These are phyloP conservation scores for Cantharis nigra DNA, from an alignment of 2,888 invertebrate genomes.

Conservation along the genomic window DNA sequence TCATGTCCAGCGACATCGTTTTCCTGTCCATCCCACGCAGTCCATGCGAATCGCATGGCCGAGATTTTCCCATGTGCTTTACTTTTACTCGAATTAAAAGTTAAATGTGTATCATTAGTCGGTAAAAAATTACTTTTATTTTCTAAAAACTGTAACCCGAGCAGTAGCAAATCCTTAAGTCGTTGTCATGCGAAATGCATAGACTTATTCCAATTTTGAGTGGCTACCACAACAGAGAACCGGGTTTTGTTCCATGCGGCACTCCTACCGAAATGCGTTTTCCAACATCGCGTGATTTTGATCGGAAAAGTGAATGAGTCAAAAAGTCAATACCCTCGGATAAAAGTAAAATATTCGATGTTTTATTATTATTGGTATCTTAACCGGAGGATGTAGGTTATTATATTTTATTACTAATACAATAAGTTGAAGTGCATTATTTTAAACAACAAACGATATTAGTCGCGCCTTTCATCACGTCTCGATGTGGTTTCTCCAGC, in stretches of 20 bases:
- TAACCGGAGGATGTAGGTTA: conserved; percentile 23
- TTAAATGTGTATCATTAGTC: conserved; percentile 49
- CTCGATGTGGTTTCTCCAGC: conserved; percentile 50
- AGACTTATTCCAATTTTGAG: background rate
- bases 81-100: conserved; percentile 48
- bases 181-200: background rate
- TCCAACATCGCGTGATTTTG: background rate
- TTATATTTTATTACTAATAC: conserved; percentile 8
- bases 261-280: background rate
- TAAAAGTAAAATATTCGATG: background rate
- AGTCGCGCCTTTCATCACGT: conserved; percentile 51
- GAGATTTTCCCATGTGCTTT: conserved; percentile 54
- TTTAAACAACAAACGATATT: conserved; percentile 43
- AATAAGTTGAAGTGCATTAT: conserved; percentile 33
- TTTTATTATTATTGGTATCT: background rate
- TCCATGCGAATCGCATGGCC: conserved; percentile 53
- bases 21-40: conserved; percentile 49
- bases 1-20: conserved; percentile 31
- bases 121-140: conserved; percentile 19
- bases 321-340: background rate
- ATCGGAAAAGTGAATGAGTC: background rate
- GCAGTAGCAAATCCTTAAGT: background rate
- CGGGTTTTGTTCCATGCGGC: background rate
- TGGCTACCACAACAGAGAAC: background rate
- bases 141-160: background rate